Evolutionary conservation across 2,797 vertebrate species (phyloP).

Genomic region (Oreochromis grahami): DNA sequence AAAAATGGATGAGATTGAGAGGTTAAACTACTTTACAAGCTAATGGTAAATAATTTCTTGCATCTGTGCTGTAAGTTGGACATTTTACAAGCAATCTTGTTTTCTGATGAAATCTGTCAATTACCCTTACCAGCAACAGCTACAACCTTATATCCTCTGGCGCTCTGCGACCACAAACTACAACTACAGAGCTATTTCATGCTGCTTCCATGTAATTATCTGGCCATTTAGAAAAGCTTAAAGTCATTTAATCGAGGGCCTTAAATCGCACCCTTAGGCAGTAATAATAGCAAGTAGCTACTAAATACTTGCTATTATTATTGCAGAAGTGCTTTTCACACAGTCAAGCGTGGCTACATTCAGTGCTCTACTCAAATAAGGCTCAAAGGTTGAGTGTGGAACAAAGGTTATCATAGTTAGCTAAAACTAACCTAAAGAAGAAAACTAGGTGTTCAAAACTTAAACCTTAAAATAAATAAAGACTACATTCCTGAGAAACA

Average conservation of each 20-base stretch:
- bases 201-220: neutral
- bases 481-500: neutral
- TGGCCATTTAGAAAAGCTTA: neutral
- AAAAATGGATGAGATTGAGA: neutral
- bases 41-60: neutral
- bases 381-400: neutral
- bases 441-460: neutral
- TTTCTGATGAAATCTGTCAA: neutral
- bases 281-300: neutral
- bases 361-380: neutral
- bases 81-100: neutral
- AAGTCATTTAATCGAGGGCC: neutral
- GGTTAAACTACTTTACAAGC: neutral
- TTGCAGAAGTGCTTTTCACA: neutral
- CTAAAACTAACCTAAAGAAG: neutral
- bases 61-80: neutral
- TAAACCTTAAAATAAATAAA: neutral
- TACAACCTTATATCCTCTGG: neutral
- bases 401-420: neutral
- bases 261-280: neutral
- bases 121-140: neutral
- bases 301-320: neutral
- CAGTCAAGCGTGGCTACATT: neutral
- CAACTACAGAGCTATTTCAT: neutral
- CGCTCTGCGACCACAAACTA: neutral